A percentile compares a stretch with the other conserved stretches of the same genome.
These are phyloP conservation scores for Vipera latastei DNA, from an alignment of 2,797 vertebrate genomes.

Conservation along the genomic window DNA sequence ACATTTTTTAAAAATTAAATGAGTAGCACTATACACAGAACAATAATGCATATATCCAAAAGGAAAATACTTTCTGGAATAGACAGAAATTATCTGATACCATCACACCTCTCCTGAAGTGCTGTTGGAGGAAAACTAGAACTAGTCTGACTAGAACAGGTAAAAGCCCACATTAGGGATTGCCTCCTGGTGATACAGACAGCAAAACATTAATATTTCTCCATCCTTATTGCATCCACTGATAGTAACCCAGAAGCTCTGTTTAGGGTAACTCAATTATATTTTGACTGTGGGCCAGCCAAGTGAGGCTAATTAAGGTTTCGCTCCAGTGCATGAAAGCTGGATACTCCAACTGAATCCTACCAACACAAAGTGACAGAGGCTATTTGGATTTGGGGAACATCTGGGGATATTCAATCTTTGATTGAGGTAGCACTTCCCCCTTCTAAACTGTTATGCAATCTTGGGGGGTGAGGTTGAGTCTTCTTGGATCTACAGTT, in stretches of 20 bases:
- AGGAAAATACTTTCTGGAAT: background rate
- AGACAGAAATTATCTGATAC: background rate
- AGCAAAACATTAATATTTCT: background rate
- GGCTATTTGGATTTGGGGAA: background rate
- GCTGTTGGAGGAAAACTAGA: background rate
- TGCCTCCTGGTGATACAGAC: background rate
- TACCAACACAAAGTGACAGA: background rate
- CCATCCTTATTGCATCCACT: background rate
- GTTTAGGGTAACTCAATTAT: background rate
- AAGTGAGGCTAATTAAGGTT: background rate
- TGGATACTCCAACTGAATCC: background rate
- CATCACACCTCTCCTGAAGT: background rate
- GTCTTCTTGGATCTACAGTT: background rate
- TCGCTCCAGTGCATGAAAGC: background rate
- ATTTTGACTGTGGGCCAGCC: background rate
- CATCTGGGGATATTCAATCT: background rate
- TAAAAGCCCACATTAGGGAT: background rate
- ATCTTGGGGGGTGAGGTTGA: background rate
- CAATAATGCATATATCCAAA: background rate
- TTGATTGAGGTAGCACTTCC: background rate
- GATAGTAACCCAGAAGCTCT: background rate
- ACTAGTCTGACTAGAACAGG: background rate
- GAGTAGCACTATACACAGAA: background rate
- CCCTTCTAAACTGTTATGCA: background rate
- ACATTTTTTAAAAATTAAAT: too few species aligned